Evolutionary conservation across 2,797 vertebrate genomes (phyloP).

Genomic region (Rousettus madagascariensis): DNA sequence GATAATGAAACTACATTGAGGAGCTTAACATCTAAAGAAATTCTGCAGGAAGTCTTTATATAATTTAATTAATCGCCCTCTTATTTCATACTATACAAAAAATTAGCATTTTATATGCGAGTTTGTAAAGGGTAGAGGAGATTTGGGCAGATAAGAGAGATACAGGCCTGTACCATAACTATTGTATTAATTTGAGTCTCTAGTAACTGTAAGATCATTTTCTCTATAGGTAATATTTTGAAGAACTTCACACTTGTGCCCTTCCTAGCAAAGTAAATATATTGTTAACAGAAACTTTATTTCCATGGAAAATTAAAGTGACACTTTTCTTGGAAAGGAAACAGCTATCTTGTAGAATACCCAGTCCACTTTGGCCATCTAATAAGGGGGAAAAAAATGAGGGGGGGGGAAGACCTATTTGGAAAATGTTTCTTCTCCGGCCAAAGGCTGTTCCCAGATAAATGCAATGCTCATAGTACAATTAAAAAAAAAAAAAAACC

Average conservation of each 20-base stretch:
- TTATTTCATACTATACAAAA: background rate
- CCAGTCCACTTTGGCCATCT: slow-evolving; percentile 11
- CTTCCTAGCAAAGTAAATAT: slow-evolving; percentile 22
- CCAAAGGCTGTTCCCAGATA: slow-evolving; percentile 46
- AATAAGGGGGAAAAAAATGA: background rate
- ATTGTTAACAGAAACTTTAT: slow-evolving; percentile 26
- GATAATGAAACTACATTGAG: background rate
- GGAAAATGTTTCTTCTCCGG: slow-evolving; percentile 55
- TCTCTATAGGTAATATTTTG: slow-evolving; percentile 5
- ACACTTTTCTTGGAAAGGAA: slow-evolving; percentile 37
- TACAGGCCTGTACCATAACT: background rate
- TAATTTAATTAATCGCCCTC: background rate
- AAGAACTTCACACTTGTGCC: slow-evolving; percentile 28
- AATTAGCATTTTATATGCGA: slow-evolving; percentile 7
- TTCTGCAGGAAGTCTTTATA: slow-evolving; percentile 7
- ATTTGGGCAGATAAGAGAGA: background rate
- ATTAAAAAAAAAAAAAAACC: background rate
- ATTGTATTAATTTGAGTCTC: background rate
- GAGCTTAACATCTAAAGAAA: slow-evolving; percentile 40
- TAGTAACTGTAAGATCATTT: background rate
- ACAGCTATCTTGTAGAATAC: slow-evolving; percentile 44
- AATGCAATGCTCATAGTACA: slow-evolving; percentile 49
- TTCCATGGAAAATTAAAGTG: background rate
- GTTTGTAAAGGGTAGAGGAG: background rate
- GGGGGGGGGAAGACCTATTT: background rate